Evolutionary conservation across 1,140 invertebrate genomes (phyloP).

Genomic region (Popillia japonica): DNA sequence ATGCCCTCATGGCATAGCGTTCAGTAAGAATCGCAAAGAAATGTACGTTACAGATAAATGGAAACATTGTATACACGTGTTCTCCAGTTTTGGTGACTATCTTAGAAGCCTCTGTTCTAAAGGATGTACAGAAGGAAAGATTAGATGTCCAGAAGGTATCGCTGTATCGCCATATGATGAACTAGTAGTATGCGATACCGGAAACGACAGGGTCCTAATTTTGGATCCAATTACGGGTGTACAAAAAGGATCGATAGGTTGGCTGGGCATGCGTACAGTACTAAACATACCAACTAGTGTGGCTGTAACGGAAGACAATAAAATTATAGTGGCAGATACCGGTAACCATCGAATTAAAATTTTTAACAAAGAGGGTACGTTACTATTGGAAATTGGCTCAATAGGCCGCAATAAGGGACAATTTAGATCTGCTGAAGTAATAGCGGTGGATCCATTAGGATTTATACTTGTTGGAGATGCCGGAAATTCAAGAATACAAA

Average conservation of each 20-base stretch:
- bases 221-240: conserved; percentile 61
- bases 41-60: conserved; percentile 75
- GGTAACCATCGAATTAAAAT: conserved; percentile 73
- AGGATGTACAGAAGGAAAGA: conserved; percentile 67
- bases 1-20: conserved; percentile 73
- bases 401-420: conserved; percentile 70
- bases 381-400: conserved; percentile 67
- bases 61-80: conserved; percentile 80
- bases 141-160: conserved; percentile 78
- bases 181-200: conserved; percentile 76
- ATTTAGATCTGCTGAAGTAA: conserved; percentile 72
- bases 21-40: conserved; percentile 67
- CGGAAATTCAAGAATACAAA: conserved; percentile 79
- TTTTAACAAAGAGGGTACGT: conserved; percentile 64
- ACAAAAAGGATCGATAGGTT: conserved; percentile 61
- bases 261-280: conserved; percentile 27
- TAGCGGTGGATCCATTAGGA: conserved; percentile 74
- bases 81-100: conserved; percentile 70
- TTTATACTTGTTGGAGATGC: conserved; percentile 80
- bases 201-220: conserved; percentile 73
- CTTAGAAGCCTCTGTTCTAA: conserved; percentile 70
- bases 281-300: conserved; percentile 76
- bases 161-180: conserved; percentile 66
- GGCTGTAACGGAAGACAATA: conserved; percentile 64
- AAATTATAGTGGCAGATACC: conserved; percentile 70